phyloP scores from a whole-genome alignment of 2,113 vertebrate species.

The Pelmatolapia mariae region DNA sequence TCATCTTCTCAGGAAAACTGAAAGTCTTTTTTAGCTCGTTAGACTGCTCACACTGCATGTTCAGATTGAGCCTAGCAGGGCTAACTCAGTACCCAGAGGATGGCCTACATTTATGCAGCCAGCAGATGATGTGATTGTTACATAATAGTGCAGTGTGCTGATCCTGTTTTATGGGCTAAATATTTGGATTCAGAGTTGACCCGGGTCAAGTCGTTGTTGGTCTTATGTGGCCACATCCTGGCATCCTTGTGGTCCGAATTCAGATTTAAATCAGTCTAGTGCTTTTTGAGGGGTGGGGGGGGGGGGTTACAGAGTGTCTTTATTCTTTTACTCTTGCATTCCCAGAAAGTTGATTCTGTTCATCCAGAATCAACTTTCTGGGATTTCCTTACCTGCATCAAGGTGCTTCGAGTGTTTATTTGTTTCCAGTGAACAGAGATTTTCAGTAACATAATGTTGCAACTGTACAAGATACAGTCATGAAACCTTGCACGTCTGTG shows the following conservation, averaged over 20 bases:
- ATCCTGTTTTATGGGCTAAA: slow-evolving; percentile 5
- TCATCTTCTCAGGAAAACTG: neutral
- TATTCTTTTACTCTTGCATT: neutral
- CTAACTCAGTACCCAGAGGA: neutral
- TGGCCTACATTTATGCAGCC: slow-evolving; percentile 6
- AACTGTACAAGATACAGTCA: neutral
- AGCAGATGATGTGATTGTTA: slow-evolving; percentile 23
- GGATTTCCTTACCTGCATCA: neutral
- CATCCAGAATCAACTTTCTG: neutral
- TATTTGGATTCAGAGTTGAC: neutral
- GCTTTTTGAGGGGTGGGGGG: neutral
- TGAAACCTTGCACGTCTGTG: neutral
- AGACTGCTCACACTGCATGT: neutral
- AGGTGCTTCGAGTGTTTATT: neutral
- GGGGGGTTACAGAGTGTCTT: neutral
- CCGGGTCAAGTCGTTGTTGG: neutral
- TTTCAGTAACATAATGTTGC: neutral
- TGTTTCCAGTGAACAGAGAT: neutral
- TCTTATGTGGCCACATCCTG: neutral
- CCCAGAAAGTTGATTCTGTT: too few relatives aligned
- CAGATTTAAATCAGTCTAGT: neutral
- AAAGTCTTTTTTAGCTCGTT: neutral
- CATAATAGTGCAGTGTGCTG: neutral
- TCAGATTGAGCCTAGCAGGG: neutral
- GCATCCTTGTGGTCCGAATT: neutral